Conservation (phyloP, 2,888 invertebrate genomes). For the Creontiades dilutus region DNA sequence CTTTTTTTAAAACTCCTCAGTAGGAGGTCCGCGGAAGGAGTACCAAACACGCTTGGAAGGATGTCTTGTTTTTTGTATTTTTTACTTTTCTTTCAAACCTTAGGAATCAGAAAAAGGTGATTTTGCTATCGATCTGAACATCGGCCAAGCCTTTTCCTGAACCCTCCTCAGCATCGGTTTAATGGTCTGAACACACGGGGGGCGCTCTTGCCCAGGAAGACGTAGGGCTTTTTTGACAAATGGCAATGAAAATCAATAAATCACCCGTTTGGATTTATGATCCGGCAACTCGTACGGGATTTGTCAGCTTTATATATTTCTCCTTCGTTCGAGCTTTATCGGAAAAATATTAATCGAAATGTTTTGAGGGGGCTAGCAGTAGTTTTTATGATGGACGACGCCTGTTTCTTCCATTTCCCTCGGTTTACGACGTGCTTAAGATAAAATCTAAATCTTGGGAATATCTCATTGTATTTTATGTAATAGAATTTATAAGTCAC, state of each 20-base stretch:
- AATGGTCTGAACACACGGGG: slow-evolving; percentile 48
- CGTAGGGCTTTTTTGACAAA: slow-evolving; percentile 39
- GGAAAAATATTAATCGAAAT: slow-evolving; percentile 1
- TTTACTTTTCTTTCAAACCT: no score
- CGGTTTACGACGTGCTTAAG: neutral
- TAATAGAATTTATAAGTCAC: no score
- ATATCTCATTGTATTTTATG: no score
- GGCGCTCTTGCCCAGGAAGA: slow-evolving; percentile 36
- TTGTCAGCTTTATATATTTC: slow-evolving; percentile 49
- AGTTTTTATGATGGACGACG: neutral
- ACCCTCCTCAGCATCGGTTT: slow-evolving; percentile 42
- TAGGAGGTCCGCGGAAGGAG: no score
- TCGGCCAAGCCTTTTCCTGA: neutral
- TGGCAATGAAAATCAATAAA: slow-evolving; percentile 51
- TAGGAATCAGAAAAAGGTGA: no score
- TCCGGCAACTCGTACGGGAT: slow-evolving; percentile 36
- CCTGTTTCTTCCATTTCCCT: neutral
- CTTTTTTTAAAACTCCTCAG: no score
- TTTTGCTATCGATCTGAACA: neutral
- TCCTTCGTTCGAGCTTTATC: neutral
- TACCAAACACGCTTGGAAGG: no score
- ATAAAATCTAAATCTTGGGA: no score
- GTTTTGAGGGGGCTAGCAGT: neutral
- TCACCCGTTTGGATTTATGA: slow-evolving; percentile 52
- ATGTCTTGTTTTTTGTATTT: no score